phyloP scores from a whole-genome alignment of 2,888 invertebrate species.

The Cheilosia vernalis region DNA sequence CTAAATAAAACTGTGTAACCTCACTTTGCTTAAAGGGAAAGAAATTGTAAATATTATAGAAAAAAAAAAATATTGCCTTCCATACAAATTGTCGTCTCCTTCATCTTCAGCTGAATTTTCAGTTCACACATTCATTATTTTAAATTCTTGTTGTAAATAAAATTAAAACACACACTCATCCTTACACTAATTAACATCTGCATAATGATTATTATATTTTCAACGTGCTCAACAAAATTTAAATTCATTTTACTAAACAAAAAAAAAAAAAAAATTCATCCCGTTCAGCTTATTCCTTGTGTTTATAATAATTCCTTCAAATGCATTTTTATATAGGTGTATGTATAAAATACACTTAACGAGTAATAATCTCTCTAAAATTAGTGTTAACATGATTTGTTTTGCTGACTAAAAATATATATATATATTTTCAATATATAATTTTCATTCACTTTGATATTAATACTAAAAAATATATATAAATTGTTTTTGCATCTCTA shows the following conservation, averaged over 20 bases:
- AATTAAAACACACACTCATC: slow-evolving; percentile 15
- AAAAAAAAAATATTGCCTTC: slow-evolving; percentile 23
- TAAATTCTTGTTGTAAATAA: slow-evolving; percentile 1
- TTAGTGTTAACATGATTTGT: slow-evolving; percentile 66
- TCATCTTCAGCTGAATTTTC: not conserved
- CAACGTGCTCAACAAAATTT: slow-evolving; percentile 30
- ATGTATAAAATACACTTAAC: slow-evolving; percentile 43
- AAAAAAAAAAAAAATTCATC: slow-evolving; percentile 32
- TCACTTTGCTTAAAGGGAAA: slow-evolving; percentile 9
- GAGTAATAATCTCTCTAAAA: slow-evolving; percentile 53
- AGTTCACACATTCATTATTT: slow-evolving; percentile 5
- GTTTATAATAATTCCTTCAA: slow-evolving; percentile 7
- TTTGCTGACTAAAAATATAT: slow-evolving; percentile 33
- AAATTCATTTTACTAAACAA: slow-evolving; percentile 15
- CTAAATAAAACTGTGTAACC: not conserved
- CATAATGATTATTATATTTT: not conserved
- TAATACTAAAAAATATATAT: slow-evolving; percentile 47
- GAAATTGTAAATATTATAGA: not conserved
- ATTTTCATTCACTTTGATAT: slow-evolving; percentile 37
- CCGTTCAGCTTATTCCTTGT: not conserved
- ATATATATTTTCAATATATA: slow-evolving; percentile 19
- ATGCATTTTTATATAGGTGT: slow-evolving; percentile 17
- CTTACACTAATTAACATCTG: not conserved
- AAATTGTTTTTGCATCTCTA: slow-evolving; percentile 28
- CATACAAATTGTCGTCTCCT: not conserved